Percentiles rank a stretch among this genome's conserved stretches.
Conservation (phyloP, 2,113 vertebrate genomes). For the Loxodonta africana region DNA sequence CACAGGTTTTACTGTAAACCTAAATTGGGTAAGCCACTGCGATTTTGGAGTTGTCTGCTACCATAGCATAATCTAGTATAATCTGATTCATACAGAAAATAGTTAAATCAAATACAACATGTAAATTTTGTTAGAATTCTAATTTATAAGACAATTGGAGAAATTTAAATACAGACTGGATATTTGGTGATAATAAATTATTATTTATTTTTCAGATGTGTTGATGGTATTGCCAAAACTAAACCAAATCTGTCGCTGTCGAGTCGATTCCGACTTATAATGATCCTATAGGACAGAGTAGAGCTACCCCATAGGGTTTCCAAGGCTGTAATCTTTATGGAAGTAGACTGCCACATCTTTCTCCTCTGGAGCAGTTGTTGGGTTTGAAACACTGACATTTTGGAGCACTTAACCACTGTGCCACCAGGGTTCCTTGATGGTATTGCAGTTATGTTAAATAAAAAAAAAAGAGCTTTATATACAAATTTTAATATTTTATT, state of each 20-base stretch:
- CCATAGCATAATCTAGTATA: background rate
- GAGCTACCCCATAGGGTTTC: too few species aligned
- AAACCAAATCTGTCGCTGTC: too few species aligned
- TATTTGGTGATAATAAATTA: slow-evolving; percentile 14
- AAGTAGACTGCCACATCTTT: too few species aligned
- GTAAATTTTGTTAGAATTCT: background rate
- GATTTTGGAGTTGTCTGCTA: slow-evolving; percentile 11
- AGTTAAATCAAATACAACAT: slow-evolving; percentile 34
- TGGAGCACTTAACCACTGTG: background rate
- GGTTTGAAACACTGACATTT: background rate
- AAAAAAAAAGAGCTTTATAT: too few species aligned
- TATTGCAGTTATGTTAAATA: background rate
- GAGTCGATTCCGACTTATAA: too few species aligned
- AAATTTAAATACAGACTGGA: background rate
- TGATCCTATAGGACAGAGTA: too few species aligned
- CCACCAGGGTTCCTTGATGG: background rate
- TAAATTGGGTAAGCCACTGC: background rate
- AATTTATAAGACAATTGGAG: background rate
- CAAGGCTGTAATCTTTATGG: too few species aligned
- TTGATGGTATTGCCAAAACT: background rate
- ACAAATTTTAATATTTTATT: too few species aligned
- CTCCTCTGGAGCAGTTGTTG: too few species aligned
- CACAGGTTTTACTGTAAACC: background rate
- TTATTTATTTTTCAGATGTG: slow-evolving; percentile 13
- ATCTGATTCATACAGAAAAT: slow-evolving; percentile 33